phyloP scores from a whole-genome alignment of 1,140 invertebrate genomes.

The Yoshiicerus persimilis region DNA sequence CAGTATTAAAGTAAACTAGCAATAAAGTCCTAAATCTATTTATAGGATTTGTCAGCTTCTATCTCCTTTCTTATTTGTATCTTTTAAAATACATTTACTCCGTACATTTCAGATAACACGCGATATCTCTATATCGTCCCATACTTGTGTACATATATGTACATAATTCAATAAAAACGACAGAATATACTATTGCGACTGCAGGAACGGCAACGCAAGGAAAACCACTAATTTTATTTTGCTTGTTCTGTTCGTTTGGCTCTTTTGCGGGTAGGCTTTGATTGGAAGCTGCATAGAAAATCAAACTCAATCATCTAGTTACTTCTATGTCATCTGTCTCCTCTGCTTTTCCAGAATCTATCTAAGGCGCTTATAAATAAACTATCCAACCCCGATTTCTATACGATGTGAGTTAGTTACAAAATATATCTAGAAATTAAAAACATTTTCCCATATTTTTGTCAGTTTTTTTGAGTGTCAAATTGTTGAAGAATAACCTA shows the following conservation, averaged over 20 bases:
- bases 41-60: neutral
- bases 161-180: conserved; percentile 25
- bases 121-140: neutral
- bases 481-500: no score
- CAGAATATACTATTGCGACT: neutral
- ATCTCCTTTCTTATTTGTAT: neutral
- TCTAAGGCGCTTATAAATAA: neutral
- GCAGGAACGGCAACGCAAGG: neutral
- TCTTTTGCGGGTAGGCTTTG: conserved; percentile 11
- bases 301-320: conserved; percentile 36
- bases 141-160: neutral
- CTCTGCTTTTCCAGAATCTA: neutral
- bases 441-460: no score
- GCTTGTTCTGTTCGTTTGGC: neutral
- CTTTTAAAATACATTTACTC: neutral
- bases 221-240: conserved; percentile 3
- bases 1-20: neutral
- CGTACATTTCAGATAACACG: neutral
- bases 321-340: neutral
- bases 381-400: neutral
- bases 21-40: neutral
- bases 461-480: no score
- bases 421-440: no score
- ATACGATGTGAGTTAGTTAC: no score
- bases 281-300: conserved; percentile 36